These are phyloP conservation scores for Poeciliopsis gracilis DNA, from an alignment of 2,797 vertebrate genomes.

Conservation along the genomic window DNA sequence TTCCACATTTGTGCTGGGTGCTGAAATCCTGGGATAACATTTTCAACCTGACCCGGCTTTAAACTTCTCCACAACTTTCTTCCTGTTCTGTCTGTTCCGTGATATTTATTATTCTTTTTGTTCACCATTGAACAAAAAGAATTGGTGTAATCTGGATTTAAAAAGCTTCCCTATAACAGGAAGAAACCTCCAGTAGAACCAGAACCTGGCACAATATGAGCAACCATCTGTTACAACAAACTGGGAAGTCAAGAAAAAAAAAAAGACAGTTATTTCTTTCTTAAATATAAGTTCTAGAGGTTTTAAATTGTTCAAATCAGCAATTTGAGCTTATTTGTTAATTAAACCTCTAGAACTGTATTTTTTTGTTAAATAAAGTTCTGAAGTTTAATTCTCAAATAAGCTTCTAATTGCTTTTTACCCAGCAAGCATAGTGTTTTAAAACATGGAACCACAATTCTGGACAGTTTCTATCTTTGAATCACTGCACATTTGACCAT, in stretches of 20 bases:
- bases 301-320: background rate
- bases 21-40: background rate
- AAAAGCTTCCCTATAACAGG: background rate
- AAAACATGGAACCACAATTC: background rate
- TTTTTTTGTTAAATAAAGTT: background rate
- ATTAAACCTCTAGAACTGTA: background rate
- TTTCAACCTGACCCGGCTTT: background rate
- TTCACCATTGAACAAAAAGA: background rate
- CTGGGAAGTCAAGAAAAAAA: background rate
- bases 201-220: background rate
- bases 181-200: background rate
- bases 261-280: background rate
- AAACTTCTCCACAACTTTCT: background rate
- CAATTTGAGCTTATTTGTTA: no score
- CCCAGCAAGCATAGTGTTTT: background rate
- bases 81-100: background rate
- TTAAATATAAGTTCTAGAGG: background rate
- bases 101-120: background rate
- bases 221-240: background rate
- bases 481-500: background rate
- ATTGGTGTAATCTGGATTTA: background rate
- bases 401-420: background rate
- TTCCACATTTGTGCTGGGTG: background rate
- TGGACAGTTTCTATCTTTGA: background rate
- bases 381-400: background rate